Evolutionary conservation across 2,888 invertebrate genomes (phyloP).

Genomic region (Pyrgus malvae): DNA sequence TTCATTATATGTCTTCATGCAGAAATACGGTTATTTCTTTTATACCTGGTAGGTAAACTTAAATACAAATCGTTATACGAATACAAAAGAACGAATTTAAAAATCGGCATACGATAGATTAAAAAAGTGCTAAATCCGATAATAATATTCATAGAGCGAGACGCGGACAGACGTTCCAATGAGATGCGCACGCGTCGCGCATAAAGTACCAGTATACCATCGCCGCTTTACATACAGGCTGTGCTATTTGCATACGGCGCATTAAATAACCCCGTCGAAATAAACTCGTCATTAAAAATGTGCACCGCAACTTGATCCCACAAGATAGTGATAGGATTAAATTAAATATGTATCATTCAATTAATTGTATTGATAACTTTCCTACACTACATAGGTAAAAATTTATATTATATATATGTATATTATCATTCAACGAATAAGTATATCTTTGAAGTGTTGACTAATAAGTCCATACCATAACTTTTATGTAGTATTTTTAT

Average conservation of each 20-base stretch:
- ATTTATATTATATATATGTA: too few relatives aligned
- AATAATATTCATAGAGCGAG: slow-evolving; percentile 61
- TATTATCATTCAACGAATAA: too few relatives aligned
- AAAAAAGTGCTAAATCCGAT: slow-evolving; percentile 48
- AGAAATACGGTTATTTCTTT: too few relatives aligned
- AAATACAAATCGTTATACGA: too few relatives aligned
- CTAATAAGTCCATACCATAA: too few relatives aligned
- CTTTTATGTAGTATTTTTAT: too few relatives aligned
- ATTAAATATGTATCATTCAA: too few relatives aligned
- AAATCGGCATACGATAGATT: slow-evolving; percentile 42
- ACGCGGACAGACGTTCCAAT: slow-evolving; percentile 53
- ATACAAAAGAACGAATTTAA: slow-evolving; percentile 28
- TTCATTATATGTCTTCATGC: too few relatives aligned
- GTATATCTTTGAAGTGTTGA: too few relatives aligned
- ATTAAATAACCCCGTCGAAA: neutral
- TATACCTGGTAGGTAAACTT: too few relatives aligned
- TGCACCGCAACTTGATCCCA: neutral
- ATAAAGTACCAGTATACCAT: slow-evolving; percentile 58
- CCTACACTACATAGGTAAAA: too few relatives aligned
- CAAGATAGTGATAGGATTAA: neutral
- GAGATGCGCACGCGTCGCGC: slow-evolving; percentile 69
- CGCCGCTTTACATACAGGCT: slow-evolving; percentile 36
- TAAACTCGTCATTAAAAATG: neutral
- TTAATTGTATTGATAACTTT: too few relatives aligned
- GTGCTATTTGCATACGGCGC: slow-evolving; percentile 7